Conservation (phyloP, 2,888 invertebrate species). For the Orchesella flavescens region DNA sequence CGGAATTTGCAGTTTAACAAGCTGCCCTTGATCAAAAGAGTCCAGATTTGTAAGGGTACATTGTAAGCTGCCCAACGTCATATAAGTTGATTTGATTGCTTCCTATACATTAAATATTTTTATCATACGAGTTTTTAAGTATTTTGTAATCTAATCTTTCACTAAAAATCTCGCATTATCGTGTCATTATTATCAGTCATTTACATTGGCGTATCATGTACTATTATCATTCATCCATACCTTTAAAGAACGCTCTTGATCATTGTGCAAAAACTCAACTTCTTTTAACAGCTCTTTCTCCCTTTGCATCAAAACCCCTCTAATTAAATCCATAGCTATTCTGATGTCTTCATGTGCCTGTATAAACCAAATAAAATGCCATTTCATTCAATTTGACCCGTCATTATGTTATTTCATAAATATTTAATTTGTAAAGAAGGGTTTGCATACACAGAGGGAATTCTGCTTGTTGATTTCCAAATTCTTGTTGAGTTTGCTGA, state of each 20-base stretch:
- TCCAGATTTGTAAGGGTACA: constrained; percentile 68
- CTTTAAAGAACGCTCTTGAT: constrained; percentile 60
- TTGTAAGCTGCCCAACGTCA: constrained; percentile 67
- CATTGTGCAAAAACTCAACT: constrained; percentile 63
- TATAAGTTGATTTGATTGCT: constrained; percentile 62
- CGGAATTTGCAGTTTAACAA: constrained; percentile 61
- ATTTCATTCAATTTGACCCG: neutral
- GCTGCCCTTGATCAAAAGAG: constrained; percentile 66
- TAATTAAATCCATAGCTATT: constrained; percentile 55
- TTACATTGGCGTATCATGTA: too few relatives aligned
- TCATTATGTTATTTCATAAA: neutral
- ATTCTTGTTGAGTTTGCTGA: constrained; percentile 46
- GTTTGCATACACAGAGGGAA: constrained; percentile 27
- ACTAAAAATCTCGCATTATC: too few relatives aligned
- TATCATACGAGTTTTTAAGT: too few relatives aligned
- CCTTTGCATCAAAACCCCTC: constrained; percentile 51
- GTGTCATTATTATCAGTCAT: too few relatives aligned
- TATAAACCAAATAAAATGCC: constrained; percentile 2
- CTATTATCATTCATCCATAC: constrained; percentile 13
- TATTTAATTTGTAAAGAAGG: neutral
- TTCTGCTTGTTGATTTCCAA: constrained; percentile 44
- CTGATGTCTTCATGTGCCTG: constrained; percentile 67
- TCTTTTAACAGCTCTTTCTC: constrained; percentile 63
- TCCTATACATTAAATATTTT: constrained; percentile 52
- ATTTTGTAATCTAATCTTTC: too few relatives aligned